Percentiles rank a stretch among this genome's conserved stretches.
phyloP scores from a whole-genome alignment of 2,113 vertebrate species.

The Calyptomena viridis region DNA sequence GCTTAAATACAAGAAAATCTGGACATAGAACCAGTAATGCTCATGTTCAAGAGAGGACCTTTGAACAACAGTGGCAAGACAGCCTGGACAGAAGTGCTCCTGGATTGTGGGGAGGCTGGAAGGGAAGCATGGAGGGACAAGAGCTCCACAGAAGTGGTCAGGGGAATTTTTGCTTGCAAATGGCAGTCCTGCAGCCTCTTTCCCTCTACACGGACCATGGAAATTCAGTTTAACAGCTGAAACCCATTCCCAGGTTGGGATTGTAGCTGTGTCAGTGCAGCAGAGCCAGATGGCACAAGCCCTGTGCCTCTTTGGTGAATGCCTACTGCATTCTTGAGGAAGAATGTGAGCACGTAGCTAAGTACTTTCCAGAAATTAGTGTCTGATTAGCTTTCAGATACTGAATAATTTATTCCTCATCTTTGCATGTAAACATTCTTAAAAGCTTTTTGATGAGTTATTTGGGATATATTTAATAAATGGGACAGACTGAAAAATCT shows the following conservation, averaged over 20 bases:
- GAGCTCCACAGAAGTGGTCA: fast-evolving
- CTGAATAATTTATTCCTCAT: constrained; percentile 18
- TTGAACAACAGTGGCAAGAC: neutral
- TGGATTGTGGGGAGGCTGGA: neutral
- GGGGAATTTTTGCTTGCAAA: neutral
- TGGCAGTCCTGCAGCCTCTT: neutral
- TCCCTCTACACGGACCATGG: neutral
- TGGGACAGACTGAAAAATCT: neutral
- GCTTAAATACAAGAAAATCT: neutral
- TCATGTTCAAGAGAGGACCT: fast-evolving
- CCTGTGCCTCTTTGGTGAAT: neutral
- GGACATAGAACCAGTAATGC: neutral
- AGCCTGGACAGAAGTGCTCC: neutral
- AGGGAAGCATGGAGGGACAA: fast-evolving
- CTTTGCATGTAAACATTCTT: constrained; percentile 8
- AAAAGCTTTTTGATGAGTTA: constrained; percentile 49
- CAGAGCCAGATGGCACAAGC: neutral
- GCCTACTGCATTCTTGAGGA: neutral
- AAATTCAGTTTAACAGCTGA: neutral
- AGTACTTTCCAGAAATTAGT: constrained; percentile 16
- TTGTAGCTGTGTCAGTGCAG: neutral
- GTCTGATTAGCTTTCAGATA: neutral
- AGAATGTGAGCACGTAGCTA: neutral
- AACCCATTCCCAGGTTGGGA: neutral
- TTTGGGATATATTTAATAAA: constrained; percentile 36